Percentiles rank a stretch among this genome's conserved stretches.
phyloP scores from a whole-genome alignment of 2,113 vertebrate genomes.

The Puntigrus tetrazona region DNA sequence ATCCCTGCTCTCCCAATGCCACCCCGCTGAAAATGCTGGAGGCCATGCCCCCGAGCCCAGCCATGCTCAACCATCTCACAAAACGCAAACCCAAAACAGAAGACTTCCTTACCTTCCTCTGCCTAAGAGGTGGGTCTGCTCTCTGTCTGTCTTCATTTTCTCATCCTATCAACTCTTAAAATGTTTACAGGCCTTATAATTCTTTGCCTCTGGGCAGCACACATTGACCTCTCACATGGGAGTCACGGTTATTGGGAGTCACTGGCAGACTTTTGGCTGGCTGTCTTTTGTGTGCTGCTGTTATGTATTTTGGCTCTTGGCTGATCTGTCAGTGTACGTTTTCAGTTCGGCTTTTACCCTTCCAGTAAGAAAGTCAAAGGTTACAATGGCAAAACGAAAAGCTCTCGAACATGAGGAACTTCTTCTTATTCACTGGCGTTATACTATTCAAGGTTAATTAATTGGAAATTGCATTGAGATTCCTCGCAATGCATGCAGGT shows the following conservation, averaged over 20 bases:
- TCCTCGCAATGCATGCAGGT: background rate
- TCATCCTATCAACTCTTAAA: background rate
- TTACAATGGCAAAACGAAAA: background rate
- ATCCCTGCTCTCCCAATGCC: conserved; percentile 88
- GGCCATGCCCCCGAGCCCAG: conserved; percentile 80
- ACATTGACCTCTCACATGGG: background rate
- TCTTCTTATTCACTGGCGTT: background rate
- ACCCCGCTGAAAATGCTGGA: conserved; percentile 87
- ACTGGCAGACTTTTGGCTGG: background rate
- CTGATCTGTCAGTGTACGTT: conserved; percentile 2
- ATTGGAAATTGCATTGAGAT: background rate
- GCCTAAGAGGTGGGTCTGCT: conserved; percentile 83
- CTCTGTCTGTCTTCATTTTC: background rate
- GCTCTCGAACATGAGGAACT: background rate
- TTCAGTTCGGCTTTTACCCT: background rate
- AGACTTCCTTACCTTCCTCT: conserved; percentile 92
- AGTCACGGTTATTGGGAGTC: conserved; percentile 7
- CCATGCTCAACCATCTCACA: conserved; percentile 86
- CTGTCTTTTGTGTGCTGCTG: background rate
- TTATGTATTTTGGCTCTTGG: conserved; percentile 36
- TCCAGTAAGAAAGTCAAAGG: background rate
- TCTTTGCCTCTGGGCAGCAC: background rate
- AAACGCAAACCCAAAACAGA: conserved; percentile 91
- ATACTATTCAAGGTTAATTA: background rate
- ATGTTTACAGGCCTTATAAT: background rate